A percentile compares a stretch with the other conserved stretches of the same genome.
Conservation (phyloP, 2,888 invertebrate species). For the Amblyjoppa proteus region DNA sequence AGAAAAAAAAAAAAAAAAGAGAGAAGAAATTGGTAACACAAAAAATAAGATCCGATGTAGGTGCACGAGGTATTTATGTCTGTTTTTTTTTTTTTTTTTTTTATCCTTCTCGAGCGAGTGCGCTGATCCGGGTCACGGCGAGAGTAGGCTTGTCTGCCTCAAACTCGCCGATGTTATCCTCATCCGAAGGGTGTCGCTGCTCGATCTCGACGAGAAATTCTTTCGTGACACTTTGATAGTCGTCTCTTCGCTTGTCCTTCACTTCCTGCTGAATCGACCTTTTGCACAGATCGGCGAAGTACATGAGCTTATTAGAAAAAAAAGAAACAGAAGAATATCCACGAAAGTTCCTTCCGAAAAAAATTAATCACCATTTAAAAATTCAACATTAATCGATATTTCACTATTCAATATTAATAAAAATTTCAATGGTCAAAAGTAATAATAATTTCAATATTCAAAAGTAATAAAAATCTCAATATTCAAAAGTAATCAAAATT, state of each 20-base stretch:
- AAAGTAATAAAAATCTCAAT: too few relatives aligned
- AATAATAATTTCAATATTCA: too few relatives aligned
- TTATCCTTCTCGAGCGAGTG: constrained; percentile 33
- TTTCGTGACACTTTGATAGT: neutral
- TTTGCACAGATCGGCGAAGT: neutral
- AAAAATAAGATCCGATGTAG: neutral
- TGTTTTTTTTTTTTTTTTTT: neutral
- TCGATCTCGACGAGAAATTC: neutral
- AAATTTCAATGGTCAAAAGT: neutral
- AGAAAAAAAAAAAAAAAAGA: neutral
- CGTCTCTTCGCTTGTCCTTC: neutral
- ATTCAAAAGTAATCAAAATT: too few relatives aligned
- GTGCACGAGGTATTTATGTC: neutral
- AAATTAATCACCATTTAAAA: too few relatives aligned
- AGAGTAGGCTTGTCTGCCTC: constrained; percentile 2
- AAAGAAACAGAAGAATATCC: neutral
- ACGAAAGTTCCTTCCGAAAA: neutral
- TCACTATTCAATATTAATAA: neutral
- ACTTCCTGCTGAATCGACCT: neutral
- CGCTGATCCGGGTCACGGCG: constrained; percentile 15
- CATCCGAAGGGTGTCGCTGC: neutral
- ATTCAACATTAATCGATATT: neutral
- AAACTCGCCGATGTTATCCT: constrained; percentile 3
- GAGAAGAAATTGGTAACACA: neutral
- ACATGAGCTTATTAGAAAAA: neutral